Evolutionary conservation across 2,113 vertebrate species (phyloP).

Genomic region (Channa maculata): DNA sequence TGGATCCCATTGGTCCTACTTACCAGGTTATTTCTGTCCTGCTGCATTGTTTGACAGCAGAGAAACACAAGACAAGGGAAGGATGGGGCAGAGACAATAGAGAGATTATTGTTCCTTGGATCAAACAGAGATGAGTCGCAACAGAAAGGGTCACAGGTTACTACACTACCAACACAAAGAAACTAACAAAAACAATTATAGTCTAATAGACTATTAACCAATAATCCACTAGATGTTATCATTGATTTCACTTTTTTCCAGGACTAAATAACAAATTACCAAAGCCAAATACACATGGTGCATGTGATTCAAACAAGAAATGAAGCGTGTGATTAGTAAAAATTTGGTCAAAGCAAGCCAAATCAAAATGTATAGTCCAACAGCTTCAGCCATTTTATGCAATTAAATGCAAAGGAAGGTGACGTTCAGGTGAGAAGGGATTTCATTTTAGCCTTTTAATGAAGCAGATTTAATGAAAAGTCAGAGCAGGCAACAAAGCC

Average conservation of each 20-base stretch:
- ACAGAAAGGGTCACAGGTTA: conserved; percentile 48
- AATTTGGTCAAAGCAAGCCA: conserved; percentile 33
- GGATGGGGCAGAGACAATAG: conserved; percentile 79
- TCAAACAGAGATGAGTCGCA: conserved; percentile 66
- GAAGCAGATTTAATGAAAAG: conserved; percentile 14
- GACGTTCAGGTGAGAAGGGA: background rate
- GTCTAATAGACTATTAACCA: background rate
- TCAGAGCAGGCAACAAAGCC: background rate
- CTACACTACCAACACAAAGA: conserved; percentile 22
- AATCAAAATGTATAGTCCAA: conserved; percentile 16
- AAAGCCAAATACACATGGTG: background rate
- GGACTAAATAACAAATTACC: background rate
- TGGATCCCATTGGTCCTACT: conserved; percentile 83
- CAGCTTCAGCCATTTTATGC: conserved; percentile 7
- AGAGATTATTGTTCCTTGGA: conserved; percentile 80
- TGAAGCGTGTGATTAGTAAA: background rate
- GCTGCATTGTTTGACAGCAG: conserved; percentile 88
- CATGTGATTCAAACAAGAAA: background rate
- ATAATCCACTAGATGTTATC: background rate
- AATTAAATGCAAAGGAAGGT: conserved; percentile 15
- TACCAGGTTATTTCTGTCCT: conserved; percentile 99
- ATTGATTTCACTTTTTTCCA: background rate
- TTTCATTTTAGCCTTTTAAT: background rate
- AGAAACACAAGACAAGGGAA: conserved; percentile 79
- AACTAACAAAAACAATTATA: background rate